These are phyloP conservation scores for Loripinus fragilis DNA, from an alignment of 2,888 invertebrate genomes.

Conservation along the genomic window DNA sequence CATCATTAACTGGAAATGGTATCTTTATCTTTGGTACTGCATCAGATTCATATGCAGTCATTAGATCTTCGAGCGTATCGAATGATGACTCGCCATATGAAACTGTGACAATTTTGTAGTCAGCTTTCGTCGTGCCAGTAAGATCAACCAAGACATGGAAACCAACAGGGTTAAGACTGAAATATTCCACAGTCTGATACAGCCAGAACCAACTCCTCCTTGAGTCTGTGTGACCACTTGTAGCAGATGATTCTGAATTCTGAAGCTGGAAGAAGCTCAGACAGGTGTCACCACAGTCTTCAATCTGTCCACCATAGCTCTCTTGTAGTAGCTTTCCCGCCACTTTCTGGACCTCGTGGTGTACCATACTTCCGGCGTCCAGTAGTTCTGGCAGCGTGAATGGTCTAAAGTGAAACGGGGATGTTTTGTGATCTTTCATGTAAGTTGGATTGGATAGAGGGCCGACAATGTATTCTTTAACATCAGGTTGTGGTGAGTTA, in stretches of 20 bases:
- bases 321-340: slow-evolving; percentile 64
- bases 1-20: slow-evolving; percentile 28
- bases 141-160: slow-evolving; percentile 67
- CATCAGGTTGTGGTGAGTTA: slow-evolving; percentile 33
- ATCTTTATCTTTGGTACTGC: slow-evolving; percentile 28
- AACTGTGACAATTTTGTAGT: slow-evolving; percentile 59
- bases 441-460: slow-evolving; percentile 62
- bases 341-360: slow-evolving; percentile 38
- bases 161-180: slow-evolving; percentile 68
- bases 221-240: slow-evolving; percentile 36
- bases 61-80: slow-evolving; percentile 58
- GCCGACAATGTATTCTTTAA: slow-evolving; percentile 70
- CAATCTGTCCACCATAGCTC: slow-evolving; percentile 63
- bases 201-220: slow-evolving; percentile 65
- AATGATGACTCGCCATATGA: slow-evolving; percentile 65
- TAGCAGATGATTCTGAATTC: slow-evolving; percentile 55
- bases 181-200: slow-evolving; percentile 61
- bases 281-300: slow-evolving; percentile 55
- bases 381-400: slow-evolving; percentile 53
- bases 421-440: slow-evolving; percentile 40
- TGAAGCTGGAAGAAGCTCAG: slow-evolving; percentile 44
- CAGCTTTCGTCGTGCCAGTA: slow-evolving; percentile 50
- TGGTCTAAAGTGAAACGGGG: slow-evolving; percentile 65
- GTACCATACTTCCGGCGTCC: background rate
- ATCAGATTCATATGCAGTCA: slow-evolving; percentile 40